Evolutionary conservation across 2,888 invertebrate genomes (phyloP).

Genomic region (Fragum whitleyi): DNA sequence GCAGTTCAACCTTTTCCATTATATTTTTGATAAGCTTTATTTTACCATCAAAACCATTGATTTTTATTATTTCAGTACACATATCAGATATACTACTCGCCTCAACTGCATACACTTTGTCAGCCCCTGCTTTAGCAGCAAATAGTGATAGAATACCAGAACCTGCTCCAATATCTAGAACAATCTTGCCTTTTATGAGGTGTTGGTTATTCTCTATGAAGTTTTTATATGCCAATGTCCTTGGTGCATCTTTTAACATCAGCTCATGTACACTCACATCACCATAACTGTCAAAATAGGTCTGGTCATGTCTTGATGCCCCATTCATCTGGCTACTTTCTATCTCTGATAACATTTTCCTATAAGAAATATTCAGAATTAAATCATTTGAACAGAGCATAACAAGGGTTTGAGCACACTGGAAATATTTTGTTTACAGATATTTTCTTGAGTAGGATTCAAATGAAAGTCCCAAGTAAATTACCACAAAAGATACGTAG

Average conservation of each 20-base stretch:
- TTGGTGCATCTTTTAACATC: slow-evolving; percentile 83
- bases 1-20: slow-evolving; percentile 80
- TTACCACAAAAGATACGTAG: too few species aligned
- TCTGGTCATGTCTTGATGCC: slow-evolving; percentile 21
- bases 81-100: slow-evolving; percentile 78
- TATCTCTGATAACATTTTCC: slow-evolving; percentile 10
- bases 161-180: slow-evolving; percentile 87
- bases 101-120: slow-evolving; percentile 83
- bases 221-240: slow-evolving; percentile 81
- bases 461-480: too few species aligned
- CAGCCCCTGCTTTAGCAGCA: slow-evolving; percentile 83
- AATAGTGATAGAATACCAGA: slow-evolving; percentile 84
- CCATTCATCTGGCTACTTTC: background rate
- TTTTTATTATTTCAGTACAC: slow-evolving; percentile 78
- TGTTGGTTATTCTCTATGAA: slow-evolving; percentile 82
- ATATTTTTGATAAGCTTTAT: slow-evolving; percentile 79
- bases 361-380: too few species aligned
- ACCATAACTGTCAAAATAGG: slow-evolving; percentile 82
- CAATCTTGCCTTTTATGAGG: slow-evolving; percentile 80
- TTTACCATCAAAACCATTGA: slow-evolving; percentile 76
- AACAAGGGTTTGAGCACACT: too few species aligned
- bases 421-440: too few species aligned
- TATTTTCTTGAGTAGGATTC: too few species aligned
- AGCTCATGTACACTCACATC: slow-evolving; percentile 82
- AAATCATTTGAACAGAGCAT: too few species aligned